Conservation (phyloP, 2,888 invertebrate species). For the Geophilus truncorum region DNA sequence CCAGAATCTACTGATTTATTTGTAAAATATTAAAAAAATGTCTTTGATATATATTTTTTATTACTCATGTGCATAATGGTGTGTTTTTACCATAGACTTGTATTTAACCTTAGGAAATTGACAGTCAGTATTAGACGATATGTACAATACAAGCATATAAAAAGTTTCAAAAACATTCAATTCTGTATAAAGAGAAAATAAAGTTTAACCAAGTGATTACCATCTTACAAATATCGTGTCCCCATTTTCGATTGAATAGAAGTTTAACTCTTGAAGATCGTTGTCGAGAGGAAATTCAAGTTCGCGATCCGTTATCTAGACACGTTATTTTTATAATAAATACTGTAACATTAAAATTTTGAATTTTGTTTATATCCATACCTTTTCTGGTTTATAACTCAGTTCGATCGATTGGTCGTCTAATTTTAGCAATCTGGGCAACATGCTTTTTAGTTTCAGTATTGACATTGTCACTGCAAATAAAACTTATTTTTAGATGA, state of each 20-base stretch:
- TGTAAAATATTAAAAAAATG: background rate
- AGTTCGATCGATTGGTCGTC: constrained; percentile 78
- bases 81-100: background rate
- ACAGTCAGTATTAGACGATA: background rate
- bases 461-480: constrained; percentile 72
- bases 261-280: constrained; percentile 72
- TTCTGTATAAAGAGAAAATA: background rate
- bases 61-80: constrained; percentile 6
- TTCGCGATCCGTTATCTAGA: background rate
- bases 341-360: too few species aligned
- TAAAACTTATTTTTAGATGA: too few species aligned
- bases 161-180: background rate
- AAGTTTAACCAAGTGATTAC: background rate
- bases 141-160: background rate
- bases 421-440: constrained; percentile 66
- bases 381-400: constrained; percentile 55
- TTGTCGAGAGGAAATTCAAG: constrained; percentile 72
- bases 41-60: constrained; percentile 23
- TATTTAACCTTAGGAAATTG: background rate
- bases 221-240: constrained; percentile 65
- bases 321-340: too few species aligned
- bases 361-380: too few species aligned
- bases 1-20: background rate
- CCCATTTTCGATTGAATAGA: constrained; percentile 76
- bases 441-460: constrained; percentile 73